Evolutionary conservation across 2,888 invertebrate species (phyloP).

Genomic region (Xanthorhoe spadicearia): DNA sequence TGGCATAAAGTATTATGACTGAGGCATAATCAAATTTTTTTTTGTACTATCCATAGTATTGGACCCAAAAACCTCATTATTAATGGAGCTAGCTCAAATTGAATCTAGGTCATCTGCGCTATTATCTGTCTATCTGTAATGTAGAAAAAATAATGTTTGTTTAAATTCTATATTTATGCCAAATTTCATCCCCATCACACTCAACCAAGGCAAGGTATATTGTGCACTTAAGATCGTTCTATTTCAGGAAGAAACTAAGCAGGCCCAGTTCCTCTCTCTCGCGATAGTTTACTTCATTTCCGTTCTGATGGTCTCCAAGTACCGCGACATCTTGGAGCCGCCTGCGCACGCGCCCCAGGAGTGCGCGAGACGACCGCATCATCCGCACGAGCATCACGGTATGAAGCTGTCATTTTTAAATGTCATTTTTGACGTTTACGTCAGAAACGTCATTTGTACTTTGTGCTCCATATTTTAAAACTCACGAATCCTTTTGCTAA

Average conservation of each 20-base stretch:
- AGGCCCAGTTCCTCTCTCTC: constrained; percentile 99
- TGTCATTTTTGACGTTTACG: too few species aligned
- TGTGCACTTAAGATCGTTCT: constrained; percentile 35
- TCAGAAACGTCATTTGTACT: constrained; percentile 13
- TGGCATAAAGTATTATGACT: too few species aligned
- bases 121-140: too few species aligned
- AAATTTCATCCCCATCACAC: background rate
- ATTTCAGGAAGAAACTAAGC: constrained; percentile 99
- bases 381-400: constrained; percentile 80
- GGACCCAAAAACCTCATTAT: too few species aligned
- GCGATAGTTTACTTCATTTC: constrained; percentile 99
- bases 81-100: too few species aligned
- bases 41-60: too few species aligned
- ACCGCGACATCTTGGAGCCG: constrained; percentile 99
- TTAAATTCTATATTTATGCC: background rate
- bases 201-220: constrained; percentile 29
- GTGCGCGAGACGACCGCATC: constrained; percentile 65
- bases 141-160: too few species aligned
- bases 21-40: too few species aligned
- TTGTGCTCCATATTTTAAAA: constrained; percentile 15
- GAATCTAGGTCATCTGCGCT: too few species aligned
- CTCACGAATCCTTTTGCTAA: background rate
- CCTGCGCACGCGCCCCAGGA: constrained; percentile 85
- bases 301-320: constrained; percentile 99
- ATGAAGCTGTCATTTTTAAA: constrained; percentile 40